These are phyloP conservation scores for Enchytraeus crypticus DNA, from an alignment of 2,888 invertebrate genomes.

Conservation along the genomic window DNA sequence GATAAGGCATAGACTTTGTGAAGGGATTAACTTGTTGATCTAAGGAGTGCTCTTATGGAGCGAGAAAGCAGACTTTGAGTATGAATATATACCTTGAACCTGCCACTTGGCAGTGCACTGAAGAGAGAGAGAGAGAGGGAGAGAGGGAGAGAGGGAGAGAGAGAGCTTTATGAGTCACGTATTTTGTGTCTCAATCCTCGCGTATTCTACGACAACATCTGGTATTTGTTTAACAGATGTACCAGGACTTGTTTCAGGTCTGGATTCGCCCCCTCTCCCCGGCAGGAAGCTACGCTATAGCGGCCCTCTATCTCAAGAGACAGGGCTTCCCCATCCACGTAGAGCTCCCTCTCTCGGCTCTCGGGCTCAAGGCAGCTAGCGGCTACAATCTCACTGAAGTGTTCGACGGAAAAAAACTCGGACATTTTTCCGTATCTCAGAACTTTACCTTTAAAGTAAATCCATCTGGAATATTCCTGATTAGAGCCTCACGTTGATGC, in stretches of 20 bases:
- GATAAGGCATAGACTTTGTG: no score
- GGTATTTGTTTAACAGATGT: constrained; percentile 10
- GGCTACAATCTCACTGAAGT: constrained; percentile 39
- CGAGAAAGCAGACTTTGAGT: no score
- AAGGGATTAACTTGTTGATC: no score
- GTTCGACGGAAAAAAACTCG: constrained; percentile 32
- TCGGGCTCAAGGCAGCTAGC: constrained; percentile 29
- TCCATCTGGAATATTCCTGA: constrained; percentile 24
- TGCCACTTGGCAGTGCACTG: no score
- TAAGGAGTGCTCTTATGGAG: no score
- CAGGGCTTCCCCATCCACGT: constrained; percentile 31
- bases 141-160: no score
- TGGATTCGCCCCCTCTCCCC: constrained; percentile 66
- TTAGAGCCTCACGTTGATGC: no score
- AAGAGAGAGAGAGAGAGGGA: no score
- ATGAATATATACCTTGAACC: no score
- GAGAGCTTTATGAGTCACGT: no score
- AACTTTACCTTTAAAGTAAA: constrained; percentile 24
- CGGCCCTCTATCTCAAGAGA: constrained; percentile 30
- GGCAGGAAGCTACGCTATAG: constrained; percentile 35
- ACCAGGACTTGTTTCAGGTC: constrained; percentile 65
- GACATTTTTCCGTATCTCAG: constrained; percentile 25
- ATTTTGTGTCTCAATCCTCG: no score
- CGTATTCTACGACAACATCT: no score
- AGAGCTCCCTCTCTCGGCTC: constrained; percentile 14